Base-by-base conservation (phyloP, 2,113 vertebrate genomes). In the Corythoichthys haematopterus region DNA sequence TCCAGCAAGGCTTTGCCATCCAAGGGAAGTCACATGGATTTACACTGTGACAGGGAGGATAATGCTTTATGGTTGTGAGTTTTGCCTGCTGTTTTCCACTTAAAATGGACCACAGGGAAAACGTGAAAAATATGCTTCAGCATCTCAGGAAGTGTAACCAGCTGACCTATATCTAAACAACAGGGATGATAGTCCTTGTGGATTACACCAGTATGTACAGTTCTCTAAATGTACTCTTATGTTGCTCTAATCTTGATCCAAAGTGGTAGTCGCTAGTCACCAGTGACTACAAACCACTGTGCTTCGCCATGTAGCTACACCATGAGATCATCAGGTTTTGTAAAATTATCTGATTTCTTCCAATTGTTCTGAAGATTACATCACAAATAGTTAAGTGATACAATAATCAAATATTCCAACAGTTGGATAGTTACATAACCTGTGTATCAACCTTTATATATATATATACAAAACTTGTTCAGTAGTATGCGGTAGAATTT, bases 21-120 rank as follows among this genome's bases (percentile, higher is more conserved):
- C 69, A 78, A 84, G 87, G 90, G 87, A 90, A 84, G 88, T 91
- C 88, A 90, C 88, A 87, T 91, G 86, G 77, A 87, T 82, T 79
- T 64, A 73, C 56, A 77, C 75, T 77, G 72, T 66, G 76, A 78
- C 69, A 70, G 75, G 76, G 78, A 75, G 69, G 20, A n/a, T n/a
- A 68, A 79, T 77, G 70, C 55, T 70, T 72, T 75, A 4, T 62
- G 77, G 64, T 69, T 57, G 50, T 50, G 56, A 62, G 73, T 57
- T 28, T 67, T 74, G 64, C 43, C 45, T 80, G 67, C 15, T 81
- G 70, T 79, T 78, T 72, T 75, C 71, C 64, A 64, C 63, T 28
- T 43, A 20, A 58, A 50, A 76, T 56, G 52, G 73, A 77, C 64
- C 62, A 13, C 51, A 76, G 28, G 58, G 64, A 75, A 69, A 61